Evolutionary conservation across 2,113 vertebrate species (phyloP).

Genomic region (Corynorhinus townsendii): DNA sequence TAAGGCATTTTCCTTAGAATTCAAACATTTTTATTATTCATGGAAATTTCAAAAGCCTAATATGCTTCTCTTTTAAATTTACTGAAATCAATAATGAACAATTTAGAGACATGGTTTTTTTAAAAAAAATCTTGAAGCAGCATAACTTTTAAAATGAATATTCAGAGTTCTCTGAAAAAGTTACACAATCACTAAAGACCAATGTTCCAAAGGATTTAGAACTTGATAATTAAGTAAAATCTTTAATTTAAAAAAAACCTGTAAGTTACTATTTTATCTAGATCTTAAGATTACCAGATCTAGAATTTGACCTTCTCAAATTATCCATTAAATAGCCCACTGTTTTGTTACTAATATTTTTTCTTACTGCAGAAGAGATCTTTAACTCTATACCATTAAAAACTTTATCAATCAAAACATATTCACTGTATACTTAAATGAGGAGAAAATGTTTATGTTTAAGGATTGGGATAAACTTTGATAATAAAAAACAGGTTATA

Average conservation of each 20-base stretch:
- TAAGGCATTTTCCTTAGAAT: background rate
- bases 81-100: background rate
- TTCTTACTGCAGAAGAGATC: background rate
- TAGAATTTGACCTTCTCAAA: background rate
- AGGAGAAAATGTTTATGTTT: background rate
- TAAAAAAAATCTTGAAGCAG: background rate
- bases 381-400: background rate
- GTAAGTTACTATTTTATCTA: constrained; percentile 1
- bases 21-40: constrained; percentile 40
- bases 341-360: background rate
- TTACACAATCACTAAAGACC: background rate
- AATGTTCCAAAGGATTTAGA: background rate
- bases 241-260: background rate
- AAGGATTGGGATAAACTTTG: background rate
- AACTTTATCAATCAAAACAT: background rate
- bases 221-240: background rate
- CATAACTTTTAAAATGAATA: constrained; percentile 24
- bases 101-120: background rate
- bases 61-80: background rate
- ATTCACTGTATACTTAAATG: background rate
- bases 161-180: background rate
- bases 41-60: background rate
- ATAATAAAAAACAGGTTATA: background rate
- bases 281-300: background rate
- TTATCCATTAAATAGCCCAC: background rate